A percentile compares a stretch with the other conserved stretches of the same genome.
These are phyloP conservation scores for Platichthys stellatus DNA, from an alignment of 2,113 vertebrate genomes.

Conservation along the genomic window DNA sequence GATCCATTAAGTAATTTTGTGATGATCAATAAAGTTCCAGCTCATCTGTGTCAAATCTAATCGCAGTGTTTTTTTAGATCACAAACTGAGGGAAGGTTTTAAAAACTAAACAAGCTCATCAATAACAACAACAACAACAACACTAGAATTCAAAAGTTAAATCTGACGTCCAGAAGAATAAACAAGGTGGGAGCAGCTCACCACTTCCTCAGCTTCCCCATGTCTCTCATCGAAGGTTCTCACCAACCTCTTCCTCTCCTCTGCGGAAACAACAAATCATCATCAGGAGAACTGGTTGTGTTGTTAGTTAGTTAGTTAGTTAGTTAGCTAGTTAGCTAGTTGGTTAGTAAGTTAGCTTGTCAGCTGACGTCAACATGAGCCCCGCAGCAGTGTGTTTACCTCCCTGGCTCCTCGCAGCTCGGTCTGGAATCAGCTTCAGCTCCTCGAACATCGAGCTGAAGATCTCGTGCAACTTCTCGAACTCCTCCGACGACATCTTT, in stretches of 20 bases:
- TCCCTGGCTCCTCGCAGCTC: slow-evolving; percentile 78
- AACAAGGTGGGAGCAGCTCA: slow-evolving; percentile 62
- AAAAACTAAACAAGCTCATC: too few species aligned
- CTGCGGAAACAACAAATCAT: slow-evolving; percentile 67
- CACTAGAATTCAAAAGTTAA: too few species aligned
- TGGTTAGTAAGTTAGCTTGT: neutral
- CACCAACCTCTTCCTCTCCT: slow-evolving; percentile 92
- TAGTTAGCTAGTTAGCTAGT: neutral
- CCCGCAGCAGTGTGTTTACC: slow-evolving; percentile 74
- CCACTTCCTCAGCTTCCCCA: slow-evolving; percentile 93
- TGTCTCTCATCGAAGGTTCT: slow-evolving; percentile 92
- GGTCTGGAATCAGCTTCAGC: slow-evolving; percentile 83
- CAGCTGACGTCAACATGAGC: neutral
- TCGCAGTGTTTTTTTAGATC: too few species aligned
- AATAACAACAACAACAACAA: too few species aligned
- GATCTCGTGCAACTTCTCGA: slow-evolving; percentile 93
- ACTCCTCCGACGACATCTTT: slow-evolving; percentile 89
- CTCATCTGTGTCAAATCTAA: too few species aligned
- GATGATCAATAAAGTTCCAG: too few species aligned
- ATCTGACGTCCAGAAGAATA: too few species aligned
- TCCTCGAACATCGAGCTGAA: slow-evolving; percentile 86
- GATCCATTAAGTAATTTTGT: too few species aligned
- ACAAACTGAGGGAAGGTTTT: too few species aligned
- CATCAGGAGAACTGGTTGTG: too few species aligned
- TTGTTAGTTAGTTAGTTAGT: neutral